Conservation (phyloP, 1,140 invertebrate species). For the Artemia franciscana region DNA sequence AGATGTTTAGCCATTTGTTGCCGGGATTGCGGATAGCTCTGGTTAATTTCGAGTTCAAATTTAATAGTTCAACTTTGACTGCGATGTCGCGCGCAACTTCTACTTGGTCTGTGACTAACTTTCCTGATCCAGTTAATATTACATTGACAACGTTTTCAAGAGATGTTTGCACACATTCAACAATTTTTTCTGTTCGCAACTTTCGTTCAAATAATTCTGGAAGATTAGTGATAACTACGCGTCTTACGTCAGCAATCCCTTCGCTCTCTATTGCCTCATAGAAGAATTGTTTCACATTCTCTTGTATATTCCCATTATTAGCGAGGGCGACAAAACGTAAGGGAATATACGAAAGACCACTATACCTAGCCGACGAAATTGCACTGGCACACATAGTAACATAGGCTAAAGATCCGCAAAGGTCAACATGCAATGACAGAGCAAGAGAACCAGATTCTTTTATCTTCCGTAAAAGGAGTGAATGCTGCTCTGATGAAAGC, state of each 20-base stretch:
- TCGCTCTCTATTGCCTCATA: neutral
- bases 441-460: neutral
- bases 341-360: neutral
- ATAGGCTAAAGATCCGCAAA: neutral
- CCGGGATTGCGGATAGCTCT: neutral
- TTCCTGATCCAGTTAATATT: neutral
- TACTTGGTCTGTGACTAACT: neutral
- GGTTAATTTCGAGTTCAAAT: neutral
- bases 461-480: neutral
- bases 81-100: neutral
- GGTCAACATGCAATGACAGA: neutral
- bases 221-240: neutral
- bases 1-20: neutral
- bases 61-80: neutral
- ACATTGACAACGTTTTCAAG: neutral
- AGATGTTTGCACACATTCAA: neutral
- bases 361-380: neutral
- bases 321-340: neutral
- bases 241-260: neutral
- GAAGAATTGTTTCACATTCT: neutral
- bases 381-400: neutral
- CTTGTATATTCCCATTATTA: neutral
- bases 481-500: neutral
- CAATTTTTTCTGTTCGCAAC: neutral
- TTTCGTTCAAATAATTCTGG: neutral